Percentiles rank a stretch among this genome's conserved stretches.
Conservation (phyloP, 2,113 vertebrate genomes). For the Laterallus jamaicensis region DNA sequence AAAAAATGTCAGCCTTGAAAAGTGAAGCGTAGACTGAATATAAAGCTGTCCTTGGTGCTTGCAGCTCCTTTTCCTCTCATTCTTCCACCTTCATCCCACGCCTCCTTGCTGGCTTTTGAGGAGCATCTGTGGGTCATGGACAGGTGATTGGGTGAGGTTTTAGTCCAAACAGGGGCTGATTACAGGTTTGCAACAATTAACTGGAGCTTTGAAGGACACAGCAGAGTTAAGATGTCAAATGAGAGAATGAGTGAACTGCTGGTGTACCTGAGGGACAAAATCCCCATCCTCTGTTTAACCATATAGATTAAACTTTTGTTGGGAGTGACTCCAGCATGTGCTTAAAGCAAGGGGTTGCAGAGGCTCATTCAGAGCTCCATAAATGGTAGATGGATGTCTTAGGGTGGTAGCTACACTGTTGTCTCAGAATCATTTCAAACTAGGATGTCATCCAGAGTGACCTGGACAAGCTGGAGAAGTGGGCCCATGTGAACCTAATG, state of each 20-base stretch:
- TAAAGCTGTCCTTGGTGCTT: neutral
- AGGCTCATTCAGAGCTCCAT: neutral
- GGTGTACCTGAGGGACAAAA: neutral
- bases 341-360: neutral
- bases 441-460: neutral
- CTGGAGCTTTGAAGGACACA: neutral
- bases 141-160: neutral
- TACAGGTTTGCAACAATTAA: neutral
- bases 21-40: neutral
- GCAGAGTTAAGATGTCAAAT: neutral
- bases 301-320: accelerated
- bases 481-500: too few relatives aligned
- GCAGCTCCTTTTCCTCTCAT: neutral
- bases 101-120: neutral
- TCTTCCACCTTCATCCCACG: neutral
- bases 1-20: neutral
- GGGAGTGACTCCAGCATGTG: neutral
- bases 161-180: neutral
- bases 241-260: neutral
- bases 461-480: too few relatives aligned
- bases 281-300: neutral
- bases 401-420: neutral
- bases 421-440: neutral
- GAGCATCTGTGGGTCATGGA: neutral
- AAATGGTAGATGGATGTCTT: neutral